phyloP scores from a whole-genome alignment of 1,140 invertebrate species.

The Galleria mellonella region DNA sequence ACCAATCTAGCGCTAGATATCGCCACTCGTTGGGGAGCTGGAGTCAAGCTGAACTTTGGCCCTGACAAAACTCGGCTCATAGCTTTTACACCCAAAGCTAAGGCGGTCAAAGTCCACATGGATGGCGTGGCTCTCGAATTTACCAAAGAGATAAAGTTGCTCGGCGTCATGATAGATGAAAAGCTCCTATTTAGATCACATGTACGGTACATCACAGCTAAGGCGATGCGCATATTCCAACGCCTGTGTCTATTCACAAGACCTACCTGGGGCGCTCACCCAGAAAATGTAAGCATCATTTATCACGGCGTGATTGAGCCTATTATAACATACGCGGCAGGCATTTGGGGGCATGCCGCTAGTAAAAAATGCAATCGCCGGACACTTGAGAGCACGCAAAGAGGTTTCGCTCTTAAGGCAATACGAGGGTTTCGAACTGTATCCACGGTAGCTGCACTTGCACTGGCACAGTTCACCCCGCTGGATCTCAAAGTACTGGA shows the following conservation, averaged over 20 bases:
- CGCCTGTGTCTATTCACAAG: too few species aligned
- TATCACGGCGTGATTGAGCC: too few species aligned
- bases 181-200: slow-evolving; percentile 10
- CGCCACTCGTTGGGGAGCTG: slow-evolving; percentile 10
- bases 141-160: slow-evolving; percentile 4
- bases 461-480: too few species aligned
- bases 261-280: too few species aligned
- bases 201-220: slow-evolving; percentile 5
- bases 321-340: too few species aligned
- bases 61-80: slow-evolving; percentile 15
- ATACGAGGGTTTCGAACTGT: too few species aligned
- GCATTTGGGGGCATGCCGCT: too few species aligned
- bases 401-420: background rate
- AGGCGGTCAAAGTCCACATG: background rate
- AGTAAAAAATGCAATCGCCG: background rate
- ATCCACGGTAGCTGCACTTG: too few species aligned
- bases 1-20: background rate
- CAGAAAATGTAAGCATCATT: too few species aligned
- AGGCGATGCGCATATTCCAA: slow-evolving; percentile 1
- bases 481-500: too few species aligned
- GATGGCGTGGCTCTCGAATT: background rate
- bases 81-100: slow-evolving; percentile 9
- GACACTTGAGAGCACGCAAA: background rate
- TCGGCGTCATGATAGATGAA: slow-evolving; percentile 17
- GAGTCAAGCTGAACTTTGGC: slow-evolving; percentile 13